Base-by-base conservation (phyloP, 2,797 vertebrate species). In the Rhynchonycteris naso region DNA sequence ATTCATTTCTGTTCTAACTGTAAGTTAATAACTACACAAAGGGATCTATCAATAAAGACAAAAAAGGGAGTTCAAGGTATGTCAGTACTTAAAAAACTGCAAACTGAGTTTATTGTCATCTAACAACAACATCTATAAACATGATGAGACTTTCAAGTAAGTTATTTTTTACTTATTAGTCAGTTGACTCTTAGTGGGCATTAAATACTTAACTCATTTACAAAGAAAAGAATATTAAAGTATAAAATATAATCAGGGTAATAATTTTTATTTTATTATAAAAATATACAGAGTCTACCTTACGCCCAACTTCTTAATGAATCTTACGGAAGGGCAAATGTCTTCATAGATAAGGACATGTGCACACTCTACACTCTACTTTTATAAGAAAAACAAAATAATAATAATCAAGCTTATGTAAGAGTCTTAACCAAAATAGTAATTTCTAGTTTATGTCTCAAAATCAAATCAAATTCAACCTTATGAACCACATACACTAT, bases 381-480 rank as follows among this genome's bases (percentile, higher is more conserved):
- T 84, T 69, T 86, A 95, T 80, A 50, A 84, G 79, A 83, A 92
- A 71, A 9, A 28, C 35, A n/a, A 80, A 30, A 38, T 58, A 59
- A 92, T 24, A 88, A 85, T 74, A 86, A 94, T 38, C 61, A 95
- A 30, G 52, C 26, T 94, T 66, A 90, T 1, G n/a, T 91, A 38
- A 81, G 22, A 90, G 13, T 63, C 71, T 47, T 87, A 94, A 93
- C 43, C 52, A 92, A 91, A 75, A 94, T 81, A 50, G 18, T 33
- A 96, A 92, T 72, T 81, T 91, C 75, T 68, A 30, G 18, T 56
- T 18, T 61, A 74, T 59, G 33, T 91, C 18, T 83, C 58, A 19
- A 80, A 90, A 91, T 93, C 69, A 93, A 95, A 94, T 94, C 38
- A 94, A 14, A 90, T 72, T 59, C n/a, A 94, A 75, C 65, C 71